Evolutionary conservation across 2,113 vertebrate species (phyloP), one percentile per base, ranked within the genome.

Genomic region (Camelus dromedarius): DNA sequence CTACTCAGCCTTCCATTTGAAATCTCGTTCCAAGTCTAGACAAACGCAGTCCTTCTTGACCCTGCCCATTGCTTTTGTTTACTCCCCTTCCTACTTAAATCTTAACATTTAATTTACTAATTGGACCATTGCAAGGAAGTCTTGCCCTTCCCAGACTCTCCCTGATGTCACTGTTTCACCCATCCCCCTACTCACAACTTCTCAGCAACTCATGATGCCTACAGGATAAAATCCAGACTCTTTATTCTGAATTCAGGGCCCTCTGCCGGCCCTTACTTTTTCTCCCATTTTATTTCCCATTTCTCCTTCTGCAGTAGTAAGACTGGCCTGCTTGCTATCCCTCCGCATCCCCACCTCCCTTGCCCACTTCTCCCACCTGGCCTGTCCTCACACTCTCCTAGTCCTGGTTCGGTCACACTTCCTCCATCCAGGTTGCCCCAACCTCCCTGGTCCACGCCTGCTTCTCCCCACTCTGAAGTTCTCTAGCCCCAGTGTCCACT

Each of bases 121-220:
- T 10, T 58, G 28, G 20, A 28, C 48, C 24, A 46, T 20, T 77
- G 8, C 13, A 52, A 60, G 38, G 72, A 18, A 58, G 75, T 89
- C 24, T 15, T 62, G 7, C 92, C 75, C 69, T 90, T 92, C n/a
- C 46, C 60, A 77, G 8, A 66, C 64, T 92, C 5, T 81, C 24
- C 54, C 62, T 26, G n/a, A 60, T 82, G 76, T 67, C 32, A 42
- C 92, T 90, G 6, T 91, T 94, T 89, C 91, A 83, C 62, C 9
- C 38, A 3, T 73, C 18, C 38, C 46, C 12, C 9, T 64, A 50
- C 18, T 95, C 38, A 89, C 9, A 91, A 50, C 64, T 96, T 75
- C 50, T 89, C 19, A 87, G 48, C 10, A 16, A 81, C 42, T 77
- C 15, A 3, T 54, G 46, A 62, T 80, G 16, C 19, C 64, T 73